phyloP scores from a whole-genome alignment of 2,113 vertebrate species.

The Myiozetetes cayanensis region DNA sequence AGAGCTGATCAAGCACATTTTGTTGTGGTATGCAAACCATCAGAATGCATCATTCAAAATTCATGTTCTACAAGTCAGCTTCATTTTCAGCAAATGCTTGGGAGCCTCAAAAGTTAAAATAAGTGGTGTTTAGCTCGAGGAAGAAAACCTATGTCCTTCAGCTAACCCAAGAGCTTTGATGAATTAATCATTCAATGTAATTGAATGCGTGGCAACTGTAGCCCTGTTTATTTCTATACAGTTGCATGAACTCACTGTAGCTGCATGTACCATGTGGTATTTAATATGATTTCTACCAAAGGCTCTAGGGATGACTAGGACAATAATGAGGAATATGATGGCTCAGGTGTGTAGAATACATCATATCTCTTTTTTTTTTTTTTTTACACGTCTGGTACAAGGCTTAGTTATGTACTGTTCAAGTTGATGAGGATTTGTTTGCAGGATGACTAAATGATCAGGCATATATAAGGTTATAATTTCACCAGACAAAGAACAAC shows the following conservation, averaged over 20 bases:
- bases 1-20: neutral
- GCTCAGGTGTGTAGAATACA: neutral
- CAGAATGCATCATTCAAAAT: neutral
- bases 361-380: neutral
- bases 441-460: constrained; percentile 5
- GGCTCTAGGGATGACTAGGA: neutral
- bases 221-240: neutral
- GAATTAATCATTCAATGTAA: neutral
- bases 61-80: neutral
- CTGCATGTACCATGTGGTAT: neutral
- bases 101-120: neutral
- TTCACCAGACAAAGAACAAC: constrained; percentile 7
- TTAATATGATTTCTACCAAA: neutral
- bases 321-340: neutral
- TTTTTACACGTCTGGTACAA: neutral
- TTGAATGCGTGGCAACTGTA: neutral
- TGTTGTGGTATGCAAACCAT: neutral
- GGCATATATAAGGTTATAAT: neutral
- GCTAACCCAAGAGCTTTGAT: neutral
- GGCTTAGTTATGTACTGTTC: neutral
- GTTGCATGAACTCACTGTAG: neutral
- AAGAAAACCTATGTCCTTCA: neutral
- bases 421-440: neutral
- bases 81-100: neutral
- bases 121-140: neutral